Percentiles rank a stretch among this genome's conserved stretches.
phyloP scores from a whole-genome alignment of 2,797 vertebrate species.

The Cephalopachus bancanus region DNA sequence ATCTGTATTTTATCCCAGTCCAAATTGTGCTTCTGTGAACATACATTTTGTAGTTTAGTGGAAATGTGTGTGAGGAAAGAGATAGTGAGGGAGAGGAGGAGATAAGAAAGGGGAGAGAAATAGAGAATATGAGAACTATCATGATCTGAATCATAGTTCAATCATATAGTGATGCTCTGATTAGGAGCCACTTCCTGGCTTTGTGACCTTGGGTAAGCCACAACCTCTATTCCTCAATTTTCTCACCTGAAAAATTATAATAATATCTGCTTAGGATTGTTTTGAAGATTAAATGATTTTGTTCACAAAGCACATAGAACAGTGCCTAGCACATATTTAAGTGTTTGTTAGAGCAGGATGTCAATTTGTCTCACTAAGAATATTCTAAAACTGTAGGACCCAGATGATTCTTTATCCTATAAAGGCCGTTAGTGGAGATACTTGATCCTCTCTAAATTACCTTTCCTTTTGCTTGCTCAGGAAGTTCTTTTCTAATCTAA shows the following conservation, averaged over 20 bases:
- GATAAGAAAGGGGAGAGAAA: too few relatives aligned
- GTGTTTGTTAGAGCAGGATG: conserved; percentile 9
- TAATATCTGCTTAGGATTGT: not conserved
- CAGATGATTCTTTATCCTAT: not conserved
- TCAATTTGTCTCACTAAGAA: not conserved
- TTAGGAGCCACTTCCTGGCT: not conserved
- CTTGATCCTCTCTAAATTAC: not conserved
- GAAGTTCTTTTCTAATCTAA: not conserved
- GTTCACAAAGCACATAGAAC: not conserved
- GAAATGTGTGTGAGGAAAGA: not conserved
- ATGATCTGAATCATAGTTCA: not conserved
- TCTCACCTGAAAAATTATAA: not conserved
- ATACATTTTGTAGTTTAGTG: not conserved
- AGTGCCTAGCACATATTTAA: not conserved
- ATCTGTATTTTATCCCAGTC: conserved; percentile 37
- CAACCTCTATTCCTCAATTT: not conserved
- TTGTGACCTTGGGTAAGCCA: not conserved
- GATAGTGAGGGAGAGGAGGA: not conserved
- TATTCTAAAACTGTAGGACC: not conserved
- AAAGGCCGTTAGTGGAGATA: not conserved
- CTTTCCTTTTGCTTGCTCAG: conserved; percentile 20
- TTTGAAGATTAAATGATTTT: conserved; percentile 50
- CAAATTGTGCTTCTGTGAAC: not conserved
- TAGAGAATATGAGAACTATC: not conserved
- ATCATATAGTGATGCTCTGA: not conserved